A percentile compares a stretch with the other conserved stretches of the same genome.
Evolutionary conservation across 1,140 invertebrate genomes (phyloP).

Genomic region (Trichonephila clavipes): DNA sequence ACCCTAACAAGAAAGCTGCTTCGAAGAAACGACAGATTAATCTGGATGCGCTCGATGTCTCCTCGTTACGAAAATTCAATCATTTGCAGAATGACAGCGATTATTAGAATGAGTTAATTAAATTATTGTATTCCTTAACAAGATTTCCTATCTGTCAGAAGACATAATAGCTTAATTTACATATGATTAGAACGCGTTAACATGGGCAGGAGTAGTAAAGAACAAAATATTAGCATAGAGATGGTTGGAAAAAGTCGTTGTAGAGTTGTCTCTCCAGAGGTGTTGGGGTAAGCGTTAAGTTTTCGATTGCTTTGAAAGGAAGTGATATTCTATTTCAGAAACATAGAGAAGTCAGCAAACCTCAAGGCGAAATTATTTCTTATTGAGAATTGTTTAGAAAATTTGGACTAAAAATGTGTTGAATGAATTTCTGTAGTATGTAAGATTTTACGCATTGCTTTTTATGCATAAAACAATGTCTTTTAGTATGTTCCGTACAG

Average conservation of each 20-base stretch:
- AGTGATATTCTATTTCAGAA: not conserved
- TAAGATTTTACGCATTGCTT: no score
- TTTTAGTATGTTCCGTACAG: no score
- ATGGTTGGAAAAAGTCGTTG: not conserved
- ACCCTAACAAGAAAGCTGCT: not conserved
- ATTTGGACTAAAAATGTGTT: no score
- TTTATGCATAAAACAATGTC: no score
- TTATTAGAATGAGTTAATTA: constrained; percentile 41
- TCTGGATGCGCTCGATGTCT: not conserved
- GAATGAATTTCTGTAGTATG: no score
- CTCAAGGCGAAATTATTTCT: not conserved
- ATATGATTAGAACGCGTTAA: constrained; percentile 35
- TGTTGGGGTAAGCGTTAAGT: not conserved
- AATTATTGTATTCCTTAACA: constrained; percentile 39
- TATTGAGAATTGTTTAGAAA: no score
- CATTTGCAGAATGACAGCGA: constrained; percentile 21
- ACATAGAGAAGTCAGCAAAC: not conserved
- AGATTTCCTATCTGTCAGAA: constrained; percentile 33
- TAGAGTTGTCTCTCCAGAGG: not conserved
- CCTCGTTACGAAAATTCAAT: not conserved
- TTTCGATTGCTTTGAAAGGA: not conserved
- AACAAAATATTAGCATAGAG: not conserved
- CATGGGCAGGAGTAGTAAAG: not conserved
- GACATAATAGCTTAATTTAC: constrained; percentile 29
- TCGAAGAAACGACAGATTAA: not conserved